phyloP scores from a whole-genome alignment of 2,888 invertebrate species.

The Harmothoe impar region DNA sequence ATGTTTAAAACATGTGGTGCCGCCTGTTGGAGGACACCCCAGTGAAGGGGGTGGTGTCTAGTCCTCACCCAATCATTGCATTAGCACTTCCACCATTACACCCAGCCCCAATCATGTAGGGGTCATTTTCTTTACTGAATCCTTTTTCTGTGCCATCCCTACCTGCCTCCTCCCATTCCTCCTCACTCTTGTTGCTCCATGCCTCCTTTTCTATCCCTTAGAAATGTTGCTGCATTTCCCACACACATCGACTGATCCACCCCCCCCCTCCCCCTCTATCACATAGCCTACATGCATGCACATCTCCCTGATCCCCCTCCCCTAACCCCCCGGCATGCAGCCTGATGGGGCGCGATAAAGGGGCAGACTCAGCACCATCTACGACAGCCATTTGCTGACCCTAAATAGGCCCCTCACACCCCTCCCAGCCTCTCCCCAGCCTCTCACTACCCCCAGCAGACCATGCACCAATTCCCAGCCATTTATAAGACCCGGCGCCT shows the following conservation, averaged over 20 bases:
- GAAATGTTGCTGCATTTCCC: too few relatives aligned
- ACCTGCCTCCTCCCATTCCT: too few relatives aligned
- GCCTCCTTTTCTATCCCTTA: too few relatives aligned
- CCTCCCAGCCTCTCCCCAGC: not conserved
- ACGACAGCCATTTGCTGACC: not conserved
- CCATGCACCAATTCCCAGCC: constrained; percentile 11
- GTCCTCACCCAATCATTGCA: not conserved
- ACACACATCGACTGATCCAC: too few relatives aligned
- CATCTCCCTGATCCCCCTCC: not conserved
- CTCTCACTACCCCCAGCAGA: not conserved
- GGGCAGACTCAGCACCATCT: not conserved
- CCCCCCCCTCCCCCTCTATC: too few relatives aligned
- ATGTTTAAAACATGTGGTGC: not conserved
- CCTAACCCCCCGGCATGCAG: not conserved
- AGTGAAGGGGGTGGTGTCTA: constrained; percentile 25
- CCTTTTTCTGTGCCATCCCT: too few relatives aligned
- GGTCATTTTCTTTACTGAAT: too few relatives aligned
- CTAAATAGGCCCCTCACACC: not conserved
- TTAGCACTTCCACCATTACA: not conserved
- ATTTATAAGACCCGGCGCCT: not conserved
- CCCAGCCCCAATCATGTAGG: not conserved
- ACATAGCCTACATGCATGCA: too few relatives aligned
- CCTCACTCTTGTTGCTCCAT: too few relatives aligned
- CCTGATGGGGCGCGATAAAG: constrained; percentile 31
- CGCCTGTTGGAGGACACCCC: not conserved